Evolutionary conservation across 2,113 vertebrate genomes (phyloP).

Genomic region (Leptosomus discolor): DNA sequence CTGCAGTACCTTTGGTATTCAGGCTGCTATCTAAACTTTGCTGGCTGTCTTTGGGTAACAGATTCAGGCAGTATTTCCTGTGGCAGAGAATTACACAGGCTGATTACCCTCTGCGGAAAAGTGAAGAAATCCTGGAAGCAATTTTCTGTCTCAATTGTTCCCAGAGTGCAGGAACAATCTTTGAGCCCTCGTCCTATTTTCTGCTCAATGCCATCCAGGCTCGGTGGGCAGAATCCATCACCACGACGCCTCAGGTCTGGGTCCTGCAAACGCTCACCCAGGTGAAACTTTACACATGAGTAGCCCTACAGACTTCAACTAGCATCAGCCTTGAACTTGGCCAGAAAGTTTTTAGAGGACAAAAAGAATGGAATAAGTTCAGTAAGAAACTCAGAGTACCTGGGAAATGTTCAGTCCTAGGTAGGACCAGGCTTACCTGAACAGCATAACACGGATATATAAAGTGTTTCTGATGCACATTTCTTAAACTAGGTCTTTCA

Average conservation of each 20-base stretch:
- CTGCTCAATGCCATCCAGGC: not conserved
- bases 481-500: not conserved
- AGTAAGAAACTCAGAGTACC: not conserved
- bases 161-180: conserved; percentile 27
- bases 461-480: not conserved
- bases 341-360: not conserved
- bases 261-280: not conserved
- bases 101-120: conserved; percentile 47
- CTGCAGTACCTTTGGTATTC: not conserved
- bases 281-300: not conserved
- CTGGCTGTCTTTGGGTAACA: conserved; percentile 1
- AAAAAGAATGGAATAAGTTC: not conserved
- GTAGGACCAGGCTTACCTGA: not conserved
- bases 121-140: conserved; percentile 64
- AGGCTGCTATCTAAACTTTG: not conserved
- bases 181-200: conserved; percentile 10
- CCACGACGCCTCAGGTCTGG: fast-evolving
- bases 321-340: not conserved
- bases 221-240: not conserved
- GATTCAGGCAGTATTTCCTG: conserved; percentile 31
- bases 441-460: not conserved
- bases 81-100: conserved; percentile 33
- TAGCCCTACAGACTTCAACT: not conserved
- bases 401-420: not conserved
- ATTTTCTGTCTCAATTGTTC: conserved; percentile 58